Evolutionary conservation across 2,888 invertebrate species (phyloP), one percentile per base, ranked within the genome.

Genomic region (Apamea monoglypha): DNA sequence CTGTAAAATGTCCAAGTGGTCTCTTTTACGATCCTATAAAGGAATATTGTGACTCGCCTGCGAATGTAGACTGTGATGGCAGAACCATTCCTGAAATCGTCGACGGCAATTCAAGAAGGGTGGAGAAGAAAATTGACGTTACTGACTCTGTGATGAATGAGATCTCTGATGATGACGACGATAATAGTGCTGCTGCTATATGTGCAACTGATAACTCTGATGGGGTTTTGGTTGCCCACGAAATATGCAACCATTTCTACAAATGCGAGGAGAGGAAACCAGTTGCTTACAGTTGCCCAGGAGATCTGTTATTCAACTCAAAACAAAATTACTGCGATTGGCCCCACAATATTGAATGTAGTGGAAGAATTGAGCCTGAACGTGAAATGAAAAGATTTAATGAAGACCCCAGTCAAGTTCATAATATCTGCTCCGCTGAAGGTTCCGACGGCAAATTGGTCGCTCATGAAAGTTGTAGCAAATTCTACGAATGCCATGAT

Each of bases 241-340:
- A 93, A 76, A 90, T 89, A 32, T 93, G 94, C 78, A 89, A 92
- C 73, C 85, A 92, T 71, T 94, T 91, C 76, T 93, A 93, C 74
- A 85, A 89, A 59, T 93, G 93, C 66, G 74, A n/a, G 12, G 69
- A 76, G 0, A 90, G 90, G 0, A 29, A 64, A 6, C 91, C 93
- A 8, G 81, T 91, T 6, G 76, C 82, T 5, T 53, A 85, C 1
- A 73, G 29, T 3, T 94, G 94, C 66, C 78, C 83, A 16, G 69
- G 32, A 1, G 89, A 73, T 92, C 82, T 92, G 5, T 47, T 89
- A 21, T 92, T 88, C 56, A 90, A 91, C 61, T 79, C 88, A 7
- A 56, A 76, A 18, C 84, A 74, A 1, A 80, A 84, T 8, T 82
- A 80, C 25, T 92, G 92, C 40, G 91, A 91, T 69, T 91, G 87